Evolutionary conservation across 35 echinoderm and acorn worm genomes (phyloP).

Genomic region (Lytechinus variegatus): DNA sequence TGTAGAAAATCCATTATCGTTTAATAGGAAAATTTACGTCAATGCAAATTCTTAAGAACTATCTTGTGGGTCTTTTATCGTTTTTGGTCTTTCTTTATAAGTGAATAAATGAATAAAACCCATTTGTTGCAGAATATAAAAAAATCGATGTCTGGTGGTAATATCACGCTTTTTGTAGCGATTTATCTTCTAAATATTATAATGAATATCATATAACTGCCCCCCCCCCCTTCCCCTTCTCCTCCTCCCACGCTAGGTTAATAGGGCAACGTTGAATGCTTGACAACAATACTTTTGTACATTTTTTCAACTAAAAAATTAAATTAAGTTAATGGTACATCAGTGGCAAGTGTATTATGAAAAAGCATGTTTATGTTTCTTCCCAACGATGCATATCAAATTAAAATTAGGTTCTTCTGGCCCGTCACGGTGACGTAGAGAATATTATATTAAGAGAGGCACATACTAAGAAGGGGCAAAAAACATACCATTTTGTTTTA

Average conservation of each 20-base stretch:
- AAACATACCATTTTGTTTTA: too few relatives aligned
- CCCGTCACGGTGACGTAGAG: too few relatives aligned
- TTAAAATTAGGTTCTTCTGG: too few relatives aligned
- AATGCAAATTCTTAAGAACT: background rate
- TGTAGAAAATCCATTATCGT: background rate
- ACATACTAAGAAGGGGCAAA: too few relatives aligned
- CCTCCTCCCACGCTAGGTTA: background rate
- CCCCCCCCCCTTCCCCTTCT: background rate
- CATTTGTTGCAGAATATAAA: background rate
- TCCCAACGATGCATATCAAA: too few relatives aligned
- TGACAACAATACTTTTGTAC: background rate
- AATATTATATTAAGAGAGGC: too few relatives aligned
- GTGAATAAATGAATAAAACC: background rate
- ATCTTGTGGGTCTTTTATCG: background rate
- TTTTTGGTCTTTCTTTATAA: background rate
- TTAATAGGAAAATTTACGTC: background rate
- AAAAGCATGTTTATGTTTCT: too few relatives aligned
- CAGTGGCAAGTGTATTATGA: too few relatives aligned
- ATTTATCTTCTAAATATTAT: background rate
- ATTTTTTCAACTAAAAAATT: too few relatives aligned
- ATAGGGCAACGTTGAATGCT: background rate
- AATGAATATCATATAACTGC: background rate
- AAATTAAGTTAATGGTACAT: too few relatives aligned
- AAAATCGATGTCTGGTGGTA: background rate
- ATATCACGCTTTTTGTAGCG: background rate